A percentile compares a stretch with the other conserved stretches of the same genome.
Conservation (phyloP, 2,797 vertebrate species). For the Xerus rutilus region DNA sequence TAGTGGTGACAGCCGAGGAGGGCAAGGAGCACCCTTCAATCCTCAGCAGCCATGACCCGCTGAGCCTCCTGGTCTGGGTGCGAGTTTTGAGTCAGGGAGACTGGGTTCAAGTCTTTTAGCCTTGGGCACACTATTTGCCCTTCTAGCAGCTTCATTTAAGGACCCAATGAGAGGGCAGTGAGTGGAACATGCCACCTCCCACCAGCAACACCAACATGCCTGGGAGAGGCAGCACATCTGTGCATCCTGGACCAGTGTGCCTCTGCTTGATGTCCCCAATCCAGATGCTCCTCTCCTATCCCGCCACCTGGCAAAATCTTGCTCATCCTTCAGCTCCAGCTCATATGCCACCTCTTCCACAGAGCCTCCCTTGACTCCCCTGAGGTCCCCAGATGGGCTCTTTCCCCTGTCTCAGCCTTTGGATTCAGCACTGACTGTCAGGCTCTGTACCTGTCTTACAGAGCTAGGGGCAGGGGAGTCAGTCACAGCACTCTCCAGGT, state of each 20-base stretch:
- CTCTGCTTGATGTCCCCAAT: background rate
- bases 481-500: background rate
- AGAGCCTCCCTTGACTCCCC: background rate
- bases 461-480: background rate
- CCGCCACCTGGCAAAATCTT: background rate
- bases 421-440: background rate
- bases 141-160: background rate
- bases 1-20: background rate
- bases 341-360: background rate
- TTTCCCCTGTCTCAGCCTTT: background rate
- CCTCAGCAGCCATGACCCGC: background rate
- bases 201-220: background rate
- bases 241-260: no score
- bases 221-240: background rate
- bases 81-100: background rate
- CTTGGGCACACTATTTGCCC: background rate
- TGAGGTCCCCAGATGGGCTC: no score
- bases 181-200: background rate
- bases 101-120: background rate
- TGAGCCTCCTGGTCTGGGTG: background rate
- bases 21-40: background rate
- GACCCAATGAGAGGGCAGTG: background rate
- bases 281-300: background rate
- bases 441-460: background rate
- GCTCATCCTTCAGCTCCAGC: background rate